A percentile compares a stretch with the other conserved stretches of the same genome.
phyloP scores from a whole-genome alignment of 2,113 vertebrate genomes.

The Xenotilapia longispinis region DNA sequence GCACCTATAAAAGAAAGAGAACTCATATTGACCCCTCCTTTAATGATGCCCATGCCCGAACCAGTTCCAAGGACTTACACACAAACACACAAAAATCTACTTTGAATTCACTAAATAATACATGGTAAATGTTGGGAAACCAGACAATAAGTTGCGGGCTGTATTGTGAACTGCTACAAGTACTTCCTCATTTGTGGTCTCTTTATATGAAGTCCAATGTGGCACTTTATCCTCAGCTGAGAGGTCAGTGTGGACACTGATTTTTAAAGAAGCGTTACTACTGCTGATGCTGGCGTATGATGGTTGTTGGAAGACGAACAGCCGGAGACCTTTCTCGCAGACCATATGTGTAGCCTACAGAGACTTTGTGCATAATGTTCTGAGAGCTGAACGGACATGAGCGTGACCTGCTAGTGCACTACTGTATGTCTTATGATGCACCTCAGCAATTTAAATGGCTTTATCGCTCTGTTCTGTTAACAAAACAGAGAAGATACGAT shows the following conservation, averaged over 20 bases:
- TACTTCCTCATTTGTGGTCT: slow-evolving; percentile 18
- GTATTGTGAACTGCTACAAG: not conserved
- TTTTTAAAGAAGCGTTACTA: slow-evolving; percentile 2
- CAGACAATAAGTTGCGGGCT: not conserved
- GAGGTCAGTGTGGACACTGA: slow-evolving; percentile 23
- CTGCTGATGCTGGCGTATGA: slow-evolving; percentile 39
- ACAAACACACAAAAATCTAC: not conserved
- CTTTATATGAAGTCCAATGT: slow-evolving; percentile 24
- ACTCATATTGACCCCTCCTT: not conserved
- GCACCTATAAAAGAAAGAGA: not conserved
- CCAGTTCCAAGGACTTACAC: not conserved
- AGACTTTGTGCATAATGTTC: not conserved
- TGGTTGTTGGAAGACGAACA: slow-evolving; percentile 39
- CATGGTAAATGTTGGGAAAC: not conserved
- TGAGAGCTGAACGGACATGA: slow-evolving; percentile 49
- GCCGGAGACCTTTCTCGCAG: slow-evolving; percentile 51
- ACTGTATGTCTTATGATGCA: slow-evolving; percentile 53
- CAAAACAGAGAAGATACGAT: not conserved
- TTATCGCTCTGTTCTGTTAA: slow-evolving; percentile 35
- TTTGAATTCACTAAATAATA: not conserved
- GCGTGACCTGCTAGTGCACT: not conserved
- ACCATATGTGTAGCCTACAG: not conserved
- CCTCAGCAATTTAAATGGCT: slow-evolving; percentile 46
- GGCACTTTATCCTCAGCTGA: slow-evolving; percentile 59
- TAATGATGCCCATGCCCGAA: not conserved